Evolutionary conservation across 2,797 vertebrate species (phyloP).

Genomic region (Merluccius polli): DNA sequence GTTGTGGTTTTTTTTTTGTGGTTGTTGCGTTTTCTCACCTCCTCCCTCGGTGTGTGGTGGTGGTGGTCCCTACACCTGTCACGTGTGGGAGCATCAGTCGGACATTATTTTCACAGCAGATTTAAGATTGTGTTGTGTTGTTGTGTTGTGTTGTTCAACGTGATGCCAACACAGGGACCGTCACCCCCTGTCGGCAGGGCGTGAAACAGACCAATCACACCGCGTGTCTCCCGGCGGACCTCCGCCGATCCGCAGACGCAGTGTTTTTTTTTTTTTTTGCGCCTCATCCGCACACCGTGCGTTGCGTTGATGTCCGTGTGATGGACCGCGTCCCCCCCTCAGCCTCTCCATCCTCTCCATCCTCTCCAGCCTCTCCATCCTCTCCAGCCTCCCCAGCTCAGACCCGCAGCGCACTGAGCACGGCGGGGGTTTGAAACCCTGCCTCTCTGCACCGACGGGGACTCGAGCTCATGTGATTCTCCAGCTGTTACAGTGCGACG

Average conservation of each 20-base stretch:
- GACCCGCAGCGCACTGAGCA: no score
- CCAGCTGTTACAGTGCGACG: slow-evolving; percentile 43
- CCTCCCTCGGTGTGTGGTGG: not conserved
- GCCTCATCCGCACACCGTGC: no score
- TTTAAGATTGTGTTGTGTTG: not conserved
- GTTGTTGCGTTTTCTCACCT: not conserved
- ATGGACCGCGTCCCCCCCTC: no score
- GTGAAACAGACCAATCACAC: not conserved
- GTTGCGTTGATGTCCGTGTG: no score
- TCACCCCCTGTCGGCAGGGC: not conserved
- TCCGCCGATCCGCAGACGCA: no score
- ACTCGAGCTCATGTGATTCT: slow-evolving; percentile 46
- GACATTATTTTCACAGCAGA: not conserved
- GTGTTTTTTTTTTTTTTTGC: no score
- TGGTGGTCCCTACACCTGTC: not conserved
- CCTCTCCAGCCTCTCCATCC: no score
- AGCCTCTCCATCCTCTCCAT: no score
- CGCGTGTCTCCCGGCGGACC: no score
- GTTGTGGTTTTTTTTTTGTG: not conserved
- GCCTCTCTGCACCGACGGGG: no score
- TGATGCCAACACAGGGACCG: not conserved
- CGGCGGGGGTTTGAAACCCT: slow-evolving; percentile 27
- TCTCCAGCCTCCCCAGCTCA: no score
- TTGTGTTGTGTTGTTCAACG: not conserved
- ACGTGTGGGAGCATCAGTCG: not conserved